phyloP scores from a whole-genome alignment of 2,113 vertebrate species.

The Takifugu bimaculatus region DNA sequence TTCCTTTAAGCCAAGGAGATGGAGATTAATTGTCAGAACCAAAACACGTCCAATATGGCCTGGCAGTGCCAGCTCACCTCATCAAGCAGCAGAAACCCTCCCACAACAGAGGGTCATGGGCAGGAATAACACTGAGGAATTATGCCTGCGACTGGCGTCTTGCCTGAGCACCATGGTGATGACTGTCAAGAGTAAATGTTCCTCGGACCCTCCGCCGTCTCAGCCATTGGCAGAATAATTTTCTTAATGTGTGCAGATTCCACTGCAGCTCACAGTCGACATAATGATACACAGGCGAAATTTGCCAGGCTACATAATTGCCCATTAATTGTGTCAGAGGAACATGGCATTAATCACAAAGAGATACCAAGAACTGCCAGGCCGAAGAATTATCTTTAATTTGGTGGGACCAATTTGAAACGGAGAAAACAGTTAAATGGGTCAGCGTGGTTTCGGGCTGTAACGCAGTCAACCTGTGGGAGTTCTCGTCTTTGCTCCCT shows the following conservation, averaged over 20 bases:
- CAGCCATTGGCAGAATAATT: conserved; percentile 81
- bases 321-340: conserved; percentile 94
- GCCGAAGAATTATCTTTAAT: conserved; percentile 89
- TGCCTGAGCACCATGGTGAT: conserved; percentile 51
- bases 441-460: conserved; percentile 84
- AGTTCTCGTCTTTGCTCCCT: conserved; percentile 71
- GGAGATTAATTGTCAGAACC: conserved; percentile 44
- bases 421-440: conserved; percentile 81
- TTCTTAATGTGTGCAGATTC: conserved; percentile 90
- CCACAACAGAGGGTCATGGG: conserved; percentile 57
- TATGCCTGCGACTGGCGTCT: conserved; percentile 55
- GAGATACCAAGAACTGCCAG: conserved; percentile 87
- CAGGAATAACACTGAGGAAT: conserved; percentile 66
- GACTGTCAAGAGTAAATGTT: conserved; percentile 39
- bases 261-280: conserved; percentile 84
- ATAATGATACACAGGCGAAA: conserved; percentile 84
- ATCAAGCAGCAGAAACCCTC: conserved; percentile 41
- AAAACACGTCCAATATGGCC: conserved; percentile 44
- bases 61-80: conserved; percentile 48
- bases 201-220: conserved; percentile 34
- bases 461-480: conserved; percentile 82
- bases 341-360: conserved; percentile 90
- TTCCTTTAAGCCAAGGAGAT: conserved; percentile 42
- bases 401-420: conserved; percentile 88
- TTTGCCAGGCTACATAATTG: conserved; percentile 89